Conservation (phyloP, 2,888 invertebrate species). For the Lepidochrysops patricia region DNA sequence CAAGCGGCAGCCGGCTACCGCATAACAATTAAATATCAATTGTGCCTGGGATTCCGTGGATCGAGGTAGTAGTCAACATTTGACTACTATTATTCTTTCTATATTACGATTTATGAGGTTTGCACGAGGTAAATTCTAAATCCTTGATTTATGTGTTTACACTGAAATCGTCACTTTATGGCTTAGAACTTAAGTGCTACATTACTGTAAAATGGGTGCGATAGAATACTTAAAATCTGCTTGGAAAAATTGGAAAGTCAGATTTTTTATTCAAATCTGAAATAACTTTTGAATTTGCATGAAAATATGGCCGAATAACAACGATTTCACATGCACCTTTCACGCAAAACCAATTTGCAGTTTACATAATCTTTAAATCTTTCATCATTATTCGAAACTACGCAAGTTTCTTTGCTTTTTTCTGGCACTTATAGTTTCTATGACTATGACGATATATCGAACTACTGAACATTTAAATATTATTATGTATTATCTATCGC, state of each 20-base stretch:
- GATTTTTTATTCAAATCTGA: background rate
- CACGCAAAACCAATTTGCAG: background rate
- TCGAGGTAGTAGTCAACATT: no score
- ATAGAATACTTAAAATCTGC: background rate
- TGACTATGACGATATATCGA: no score
- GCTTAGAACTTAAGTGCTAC: background rate
- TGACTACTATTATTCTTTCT: no score
- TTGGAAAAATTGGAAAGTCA: background rate
- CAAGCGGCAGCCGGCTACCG: no score
- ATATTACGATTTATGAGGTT: background rate
- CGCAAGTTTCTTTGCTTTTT: no score
- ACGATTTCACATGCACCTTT: background rate
- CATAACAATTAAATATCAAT: no score
- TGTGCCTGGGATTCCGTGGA: no score
- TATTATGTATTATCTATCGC: no score
- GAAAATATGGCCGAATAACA: background rate
- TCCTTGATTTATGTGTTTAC: slow-evolving; percentile 19
- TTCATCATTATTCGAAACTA: no score
- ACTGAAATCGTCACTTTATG: slow-evolving; percentile 4
- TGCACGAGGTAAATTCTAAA: background rate
- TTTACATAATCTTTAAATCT: no score
- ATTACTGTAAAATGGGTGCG: background rate
- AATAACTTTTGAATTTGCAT: background rate
- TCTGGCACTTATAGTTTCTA: no score
- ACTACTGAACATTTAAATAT: no score